Conservation (phyloP, 2,113 vertebrate species). For the Coptodon bakossiorum region DNA sequence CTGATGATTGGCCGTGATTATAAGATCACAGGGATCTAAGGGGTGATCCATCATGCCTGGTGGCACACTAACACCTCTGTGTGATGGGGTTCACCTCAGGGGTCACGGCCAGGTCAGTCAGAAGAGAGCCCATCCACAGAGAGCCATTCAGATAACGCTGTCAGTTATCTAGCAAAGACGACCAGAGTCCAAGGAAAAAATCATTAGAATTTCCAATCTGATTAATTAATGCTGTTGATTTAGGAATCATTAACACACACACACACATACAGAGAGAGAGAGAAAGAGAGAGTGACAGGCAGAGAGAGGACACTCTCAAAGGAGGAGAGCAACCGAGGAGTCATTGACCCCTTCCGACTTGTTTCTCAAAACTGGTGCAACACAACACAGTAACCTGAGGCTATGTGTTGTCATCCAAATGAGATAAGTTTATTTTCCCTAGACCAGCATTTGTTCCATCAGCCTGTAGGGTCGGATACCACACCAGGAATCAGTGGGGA, state of each 20-base stretch:
- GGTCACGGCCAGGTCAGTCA: constrained; percentile 65
- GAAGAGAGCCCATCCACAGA: constrained; percentile 21
- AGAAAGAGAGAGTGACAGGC: background rate
- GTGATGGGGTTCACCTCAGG: constrained; percentile 67
- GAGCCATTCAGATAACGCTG: background rate
- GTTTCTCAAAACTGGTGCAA: constrained; percentile 73
- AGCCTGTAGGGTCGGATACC: constrained; percentile 81
- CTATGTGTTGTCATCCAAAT: constrained; percentile 90
- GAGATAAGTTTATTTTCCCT: constrained; percentile 93
- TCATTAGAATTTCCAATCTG: background rate
- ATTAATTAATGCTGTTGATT: background rate
- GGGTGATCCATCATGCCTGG: constrained; percentile 72
- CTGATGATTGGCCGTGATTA: constrained; percentile 63
- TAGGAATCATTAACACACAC: background rate
- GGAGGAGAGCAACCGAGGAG: background rate
- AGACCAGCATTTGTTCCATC: constrained; percentile 88
- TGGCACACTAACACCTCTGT: constrained; percentile 67
- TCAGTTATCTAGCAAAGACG: background rate
- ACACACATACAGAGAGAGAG: fast-evolving
- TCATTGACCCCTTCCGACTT: constrained; percentile 61
- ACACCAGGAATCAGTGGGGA: constrained; percentile 68
- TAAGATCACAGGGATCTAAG: constrained; percentile 62
- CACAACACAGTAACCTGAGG: constrained; percentile 77
- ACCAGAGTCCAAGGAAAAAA: background rate
- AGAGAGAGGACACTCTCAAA: background rate